Evolutionary conservation across 2,113 vertebrate species (phyloP), one percentile per base, ranked within the genome.

Genomic region (Acanthisitta chloris): DNA sequence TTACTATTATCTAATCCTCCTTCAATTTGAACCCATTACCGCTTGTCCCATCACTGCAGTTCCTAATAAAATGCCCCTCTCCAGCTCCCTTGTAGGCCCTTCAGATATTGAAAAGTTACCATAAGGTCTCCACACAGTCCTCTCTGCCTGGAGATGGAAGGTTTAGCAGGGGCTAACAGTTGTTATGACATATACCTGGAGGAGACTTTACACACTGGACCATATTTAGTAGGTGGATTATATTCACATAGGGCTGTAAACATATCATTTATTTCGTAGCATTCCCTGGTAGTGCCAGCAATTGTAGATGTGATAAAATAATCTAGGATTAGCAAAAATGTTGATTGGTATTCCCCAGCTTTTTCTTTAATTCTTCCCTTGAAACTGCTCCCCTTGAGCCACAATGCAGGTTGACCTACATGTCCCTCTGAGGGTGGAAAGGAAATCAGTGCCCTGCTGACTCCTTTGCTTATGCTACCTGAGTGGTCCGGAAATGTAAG

Each of bases 281-380:
- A 54, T 79, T 92, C 42, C 8, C 11, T 58, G 7, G 10, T 34
- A 42, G 2, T 48, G 26, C 4, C 5, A 28, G 24, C 10, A 55
- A 2, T 54, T 3, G 3, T 34, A 59, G 19, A 46, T 18, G 4
- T 29, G 40, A 70, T 33, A 43, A 24, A 38, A n/a, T 51, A 86
- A 49, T 14, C 31, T 34, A 51, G 28, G 12, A 71, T 48, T 57
- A 59, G 4, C 11, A 52, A 69, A 67, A 84, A 2, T 8, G 1
- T 14, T 51, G 7, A 8, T 45, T 65, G 1, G 0, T 31, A 31
- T 42, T 92, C 10, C 3, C 13, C 20, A 16, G 2, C 1, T 66
- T 80, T 90, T 64, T 24, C 11, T 65, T 91, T 61, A 21, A 40
- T 81, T 38, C 17, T 52, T 70, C 28, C 1, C 1, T 61, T 81